These are phyloP conservation scores for Caenorhabditis angaria DNA, from an alignment of 2,888 invertebrate genomes.

Conservation along the genomic window DNA sequence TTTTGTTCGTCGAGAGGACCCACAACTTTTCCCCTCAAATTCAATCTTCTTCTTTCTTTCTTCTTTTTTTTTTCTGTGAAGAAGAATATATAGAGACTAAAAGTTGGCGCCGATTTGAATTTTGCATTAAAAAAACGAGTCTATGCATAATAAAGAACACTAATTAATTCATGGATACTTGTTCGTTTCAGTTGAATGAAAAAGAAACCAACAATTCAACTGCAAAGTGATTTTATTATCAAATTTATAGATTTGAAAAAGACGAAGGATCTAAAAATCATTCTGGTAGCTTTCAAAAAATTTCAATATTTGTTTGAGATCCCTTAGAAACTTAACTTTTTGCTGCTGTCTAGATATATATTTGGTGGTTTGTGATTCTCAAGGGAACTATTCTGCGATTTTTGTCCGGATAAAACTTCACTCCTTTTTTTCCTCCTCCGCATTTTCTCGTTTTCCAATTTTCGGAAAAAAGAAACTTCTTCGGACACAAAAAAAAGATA, in stretches of 20 bases:
- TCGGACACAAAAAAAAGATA: neutral
- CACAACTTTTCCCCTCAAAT: conserved; percentile 2
- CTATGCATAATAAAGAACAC: neutral
- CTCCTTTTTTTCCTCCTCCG: neutral
- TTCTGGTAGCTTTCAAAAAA: too few species aligned
- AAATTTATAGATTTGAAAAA: too few species aligned
- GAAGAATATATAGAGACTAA: neutral
- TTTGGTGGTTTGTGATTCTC: neutral
- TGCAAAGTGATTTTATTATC: too few species aligned
- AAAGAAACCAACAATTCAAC: too few species aligned
- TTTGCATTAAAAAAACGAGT: neutral
- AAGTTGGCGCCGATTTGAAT: neutral
- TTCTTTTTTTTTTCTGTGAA: neutral
- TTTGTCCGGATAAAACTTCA: conserved; percentile 2
- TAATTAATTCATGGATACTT: neutral
- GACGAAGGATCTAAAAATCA: too few species aligned
- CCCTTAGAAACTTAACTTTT: neutral
- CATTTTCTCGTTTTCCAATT: conserved; percentile 2
- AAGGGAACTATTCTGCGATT: neutral
- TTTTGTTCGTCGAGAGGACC: conserved; percentile 3
- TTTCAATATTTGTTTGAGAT: too few species aligned
- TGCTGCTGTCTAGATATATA: neutral
- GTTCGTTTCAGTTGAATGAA: neutral
- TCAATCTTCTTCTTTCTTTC: neutral
- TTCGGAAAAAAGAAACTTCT: neutral